Evolutionary conservation across 2,797 vertebrate species (phyloP), one percentile per base, ranked within the genome.

Genomic region (Bucorvus abyssinicus): DNA sequence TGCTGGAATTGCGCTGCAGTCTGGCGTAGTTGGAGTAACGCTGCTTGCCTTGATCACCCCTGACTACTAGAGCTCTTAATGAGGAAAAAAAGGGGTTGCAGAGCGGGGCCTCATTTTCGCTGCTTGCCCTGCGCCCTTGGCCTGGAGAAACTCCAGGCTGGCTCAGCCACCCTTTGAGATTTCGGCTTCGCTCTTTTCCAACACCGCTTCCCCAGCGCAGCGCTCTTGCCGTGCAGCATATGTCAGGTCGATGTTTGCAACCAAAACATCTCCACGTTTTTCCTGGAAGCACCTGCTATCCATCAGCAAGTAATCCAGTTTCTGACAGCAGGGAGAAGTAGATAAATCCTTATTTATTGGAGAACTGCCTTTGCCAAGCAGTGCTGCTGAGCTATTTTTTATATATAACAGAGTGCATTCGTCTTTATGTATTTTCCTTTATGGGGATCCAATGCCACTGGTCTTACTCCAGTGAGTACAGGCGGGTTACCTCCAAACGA

Each of bases 11-110:
- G 47, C 6, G 52, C 42, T 50, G 57, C 24, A 2, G 64, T 14
- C 6, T 6, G 6, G 10, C n/a, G 2, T n/a, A 3, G 11, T 26
- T 32, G 7, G 9, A 60, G 23, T n/a, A 20, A 14, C 8, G 0
- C 10, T 34, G 0, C 55, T 76, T 42, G 12, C 32, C 14, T 18
- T 6, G 3, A 8, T 22, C 38, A 26, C 32, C 32, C 10, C 23
- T 40, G 45, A 67, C 8, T 42, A 10, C 24, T 14, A 24, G 26
- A 68, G 53, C 42, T 55, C 6, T n/a, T 38, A 40, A 11, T 19
- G 32, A 17, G 27, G 3, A 20, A 21, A 30, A 49, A 14, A 10
- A 26, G 4, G 3, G 3, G 2, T 38, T 71, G 23, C 59, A 50
- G n/a, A 8, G 15, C 42, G 17, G 9, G 44, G 13, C 27, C 49